Conservation (phyloP, 2,113 vertebrate genomes). For the Enhydra lutris region DNA sequence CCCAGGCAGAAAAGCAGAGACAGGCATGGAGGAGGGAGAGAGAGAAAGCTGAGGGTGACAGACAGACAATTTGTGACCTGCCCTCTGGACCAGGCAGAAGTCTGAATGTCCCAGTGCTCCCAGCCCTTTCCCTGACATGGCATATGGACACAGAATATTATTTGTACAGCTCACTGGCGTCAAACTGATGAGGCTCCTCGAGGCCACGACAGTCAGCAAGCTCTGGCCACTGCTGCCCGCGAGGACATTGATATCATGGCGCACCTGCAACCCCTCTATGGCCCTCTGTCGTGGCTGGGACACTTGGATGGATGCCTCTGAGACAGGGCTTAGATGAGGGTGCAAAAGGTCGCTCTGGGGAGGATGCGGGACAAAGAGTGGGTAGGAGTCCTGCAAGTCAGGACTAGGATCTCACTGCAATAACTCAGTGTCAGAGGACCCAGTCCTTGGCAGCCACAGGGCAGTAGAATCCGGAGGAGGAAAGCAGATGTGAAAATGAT, state of each 20-base stretch:
- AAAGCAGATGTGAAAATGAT: neutral
- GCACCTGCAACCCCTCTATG: too few relatives aligned
- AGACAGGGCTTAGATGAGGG: neutral
- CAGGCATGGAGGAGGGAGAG: neutral
- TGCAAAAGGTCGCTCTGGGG: neutral
- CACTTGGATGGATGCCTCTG: neutral
- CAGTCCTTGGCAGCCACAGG: accelerated
- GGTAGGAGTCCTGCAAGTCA: neutral
- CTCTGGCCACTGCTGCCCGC: neutral
- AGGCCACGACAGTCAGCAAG: neutral
- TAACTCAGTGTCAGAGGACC: neutral
- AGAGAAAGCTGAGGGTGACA: neutral
- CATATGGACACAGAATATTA: accelerated
- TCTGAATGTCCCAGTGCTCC: neutral
- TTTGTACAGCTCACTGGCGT: neutral
- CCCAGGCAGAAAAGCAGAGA: neutral
- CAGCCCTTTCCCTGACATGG: accelerated
- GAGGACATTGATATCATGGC: neutral
- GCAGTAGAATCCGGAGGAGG: neutral
- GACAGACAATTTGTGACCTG: accelerated
- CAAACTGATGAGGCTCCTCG: neutral
- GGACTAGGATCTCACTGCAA: accelerated
- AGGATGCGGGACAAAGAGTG: accelerated
- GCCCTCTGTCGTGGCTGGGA: neutral
- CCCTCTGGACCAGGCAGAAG: neutral